A percentile compares a stretch with the other conserved stretches of the same genome.
phyloP scores from a whole-genome alignment of 2,113 vertebrate species.

The Perccottus glenii region DNA sequence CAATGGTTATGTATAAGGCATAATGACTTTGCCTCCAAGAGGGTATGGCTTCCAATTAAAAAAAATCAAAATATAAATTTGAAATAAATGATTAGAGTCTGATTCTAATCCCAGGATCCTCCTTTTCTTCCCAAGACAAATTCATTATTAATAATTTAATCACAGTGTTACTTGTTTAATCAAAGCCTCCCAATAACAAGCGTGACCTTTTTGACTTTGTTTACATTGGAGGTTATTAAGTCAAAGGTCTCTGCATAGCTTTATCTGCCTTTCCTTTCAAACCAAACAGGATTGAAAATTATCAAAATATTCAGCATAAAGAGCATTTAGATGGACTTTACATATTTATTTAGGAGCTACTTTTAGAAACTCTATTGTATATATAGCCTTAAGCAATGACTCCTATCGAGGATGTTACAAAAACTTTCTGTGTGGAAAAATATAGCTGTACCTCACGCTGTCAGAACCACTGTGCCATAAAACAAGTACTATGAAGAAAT shows the following conservation, averaged over 20 bases:
- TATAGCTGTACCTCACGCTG: too few species aligned
- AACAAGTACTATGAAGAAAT: too few species aligned
- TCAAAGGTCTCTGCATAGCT: conserved; percentile 57
- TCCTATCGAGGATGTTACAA: too few species aligned
- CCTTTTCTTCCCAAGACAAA: conserved; percentile 61
- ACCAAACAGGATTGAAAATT: conserved; percentile 16
- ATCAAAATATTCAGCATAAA: background rate
- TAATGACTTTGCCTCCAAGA: conserved; percentile 82
- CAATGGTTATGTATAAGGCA: conserved; percentile 83
- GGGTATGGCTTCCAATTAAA: conserved; percentile 69
- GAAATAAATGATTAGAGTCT: conserved; percentile 49
- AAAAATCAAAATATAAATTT: conserved; percentile 59
- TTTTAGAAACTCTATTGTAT: too few species aligned
- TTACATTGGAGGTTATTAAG: conserved; percentile 58
- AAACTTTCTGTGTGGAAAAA: too few species aligned
- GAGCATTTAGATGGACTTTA: too few species aligned
- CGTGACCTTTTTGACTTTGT: conserved; percentile 60
- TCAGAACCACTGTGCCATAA: too few species aligned
- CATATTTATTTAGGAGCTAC: too few species aligned
- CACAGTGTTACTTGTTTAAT: conserved; percentile 63
- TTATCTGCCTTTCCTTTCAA: conserved; percentile 39
- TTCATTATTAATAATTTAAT: conserved; percentile 72
- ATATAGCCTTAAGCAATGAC: too few species aligned
- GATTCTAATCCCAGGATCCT: conserved; percentile 49
- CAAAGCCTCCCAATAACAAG: conserved; percentile 55